Conservation (phyloP, 2,888 invertebrate genomes). For the Desoria tigrina region DNA sequence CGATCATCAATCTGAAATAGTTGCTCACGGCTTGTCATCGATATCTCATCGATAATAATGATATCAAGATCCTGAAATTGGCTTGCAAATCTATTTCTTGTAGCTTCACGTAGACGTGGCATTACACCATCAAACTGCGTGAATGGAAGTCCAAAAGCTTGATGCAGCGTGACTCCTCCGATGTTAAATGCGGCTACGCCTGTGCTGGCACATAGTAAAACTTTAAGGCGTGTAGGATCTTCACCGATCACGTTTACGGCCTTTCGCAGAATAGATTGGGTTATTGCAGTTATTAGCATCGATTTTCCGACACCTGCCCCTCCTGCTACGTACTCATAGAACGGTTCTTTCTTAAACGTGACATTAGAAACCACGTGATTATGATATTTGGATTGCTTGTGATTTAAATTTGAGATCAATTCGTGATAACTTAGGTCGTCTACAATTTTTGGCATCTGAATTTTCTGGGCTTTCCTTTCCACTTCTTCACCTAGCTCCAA, state of each 20-base stretch:
- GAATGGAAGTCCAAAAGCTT: slow-evolving; percentile 42
- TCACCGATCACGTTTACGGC: not conserved
- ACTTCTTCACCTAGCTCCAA: not conserved
- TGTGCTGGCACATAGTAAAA: slow-evolving; percentile 38
- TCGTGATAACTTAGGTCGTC: slow-evolving; percentile 19
- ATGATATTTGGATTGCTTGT: slow-evolving; percentile 35
- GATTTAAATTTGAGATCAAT: slow-evolving; percentile 38
- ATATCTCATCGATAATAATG: slow-evolving; percentile 43
- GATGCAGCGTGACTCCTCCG: slow-evolving; percentile 52
- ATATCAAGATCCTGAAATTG: slow-evolving; percentile 17
- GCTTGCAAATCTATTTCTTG: slow-evolving; percentile 2
- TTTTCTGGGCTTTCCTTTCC: slow-evolving; percentile 7
- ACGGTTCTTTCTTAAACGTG: too few species aligned
- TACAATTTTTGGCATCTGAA: not conserved
- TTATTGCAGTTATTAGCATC: slow-evolving; percentile 41
- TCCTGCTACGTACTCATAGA: too few species aligned
- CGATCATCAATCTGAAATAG: slow-evolving; percentile 28
- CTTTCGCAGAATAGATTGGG: slow-evolving; percentile 15
- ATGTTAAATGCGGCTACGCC: slow-evolving; percentile 54
- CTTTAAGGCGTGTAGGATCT: not conserved
- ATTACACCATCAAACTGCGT: slow-evolving; percentile 10
- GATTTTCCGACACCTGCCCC: too few species aligned
- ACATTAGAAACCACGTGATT: too few species aligned
- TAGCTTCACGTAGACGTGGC: not conserved
- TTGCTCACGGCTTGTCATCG: slow-evolving; percentile 23